Base-by-base conservation (phyloP, 2,113 vertebrate genomes). In the Nymphicus hollandicus region DNA sequence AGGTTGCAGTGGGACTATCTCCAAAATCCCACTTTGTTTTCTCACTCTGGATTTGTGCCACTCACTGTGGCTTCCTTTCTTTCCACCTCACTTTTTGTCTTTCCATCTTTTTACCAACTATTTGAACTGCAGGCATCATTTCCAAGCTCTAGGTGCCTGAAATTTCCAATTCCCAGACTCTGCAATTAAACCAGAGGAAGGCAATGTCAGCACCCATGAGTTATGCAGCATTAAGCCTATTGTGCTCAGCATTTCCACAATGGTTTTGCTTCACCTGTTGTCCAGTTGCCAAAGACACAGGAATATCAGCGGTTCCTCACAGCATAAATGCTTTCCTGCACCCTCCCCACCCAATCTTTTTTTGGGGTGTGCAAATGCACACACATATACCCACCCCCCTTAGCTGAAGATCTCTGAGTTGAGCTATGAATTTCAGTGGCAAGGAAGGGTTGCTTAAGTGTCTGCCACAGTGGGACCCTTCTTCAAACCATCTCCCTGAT, bases 161-260 rank as follows among this genome's bases (percentile, higher is more conserved):
- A 70, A 17, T 77, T 79, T 33, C 46, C 14, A 39, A 3, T 53
- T 86, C 28, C 43, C 33, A 83, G 53, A 28, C 50, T 14, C 28
- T 49, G 20, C 58, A 70, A n/a, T 85, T 80, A 85, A 73, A 77
- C 14, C 27, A 63, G 31, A 61, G 24, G 13, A 72, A 90, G 31
- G 22, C 46, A 77, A 5, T 2, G 1, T 9, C 22, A 64, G 44
- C 7, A 14, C 35, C 44, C 1, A 0, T 41, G 61, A 47, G 2
- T 68, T 69, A 89, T 6, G n/a, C 39, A 84, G 60, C 14, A 2
- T 37, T 53, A 70, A 81, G 17, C 9, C 27, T 61, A 9, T 69
- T 72, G 47, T 71, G n/a, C n/a, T 81, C 17, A 58, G n/a, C 19
- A 76, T 72, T 87, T 91, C 77, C 10, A 1, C 2, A 68, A 39